Conservation (phyloP, 2,888 invertebrate species). For the Pachliopta kotzebuea region DNA sequence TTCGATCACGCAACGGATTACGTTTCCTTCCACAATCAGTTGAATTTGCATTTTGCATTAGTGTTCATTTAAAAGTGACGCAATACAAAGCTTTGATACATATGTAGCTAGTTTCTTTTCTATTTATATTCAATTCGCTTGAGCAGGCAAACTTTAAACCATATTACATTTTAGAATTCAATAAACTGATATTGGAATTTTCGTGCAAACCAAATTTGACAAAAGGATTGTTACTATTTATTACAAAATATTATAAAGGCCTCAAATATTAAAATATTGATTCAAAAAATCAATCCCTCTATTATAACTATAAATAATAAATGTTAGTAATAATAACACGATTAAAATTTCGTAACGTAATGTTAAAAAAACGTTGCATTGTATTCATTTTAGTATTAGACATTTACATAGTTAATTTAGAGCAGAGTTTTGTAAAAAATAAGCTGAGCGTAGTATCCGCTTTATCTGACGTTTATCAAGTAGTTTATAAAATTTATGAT, state of each 20-base stretch:
- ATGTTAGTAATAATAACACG: background rate
- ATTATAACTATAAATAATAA: background rate
- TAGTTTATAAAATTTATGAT: constrained; percentile 17
- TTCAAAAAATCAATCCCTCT: background rate
- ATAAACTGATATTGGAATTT: too few species aligned
- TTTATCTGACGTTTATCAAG: constrained; percentile 7
- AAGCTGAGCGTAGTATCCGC: background rate
- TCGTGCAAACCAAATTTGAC: too few species aligned
- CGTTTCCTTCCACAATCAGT: background rate
- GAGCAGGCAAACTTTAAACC: background rate
- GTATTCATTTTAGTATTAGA: too few species aligned
- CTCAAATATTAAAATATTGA: too few species aligned
- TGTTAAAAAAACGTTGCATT: background rate
- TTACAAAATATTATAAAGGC: too few species aligned
- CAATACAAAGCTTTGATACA: constrained; percentile 4
- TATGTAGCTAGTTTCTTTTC: constrained; percentile 7
- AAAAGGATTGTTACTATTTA: too few species aligned
- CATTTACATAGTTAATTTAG: background rate
- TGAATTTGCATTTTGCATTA: constrained; percentile 8
- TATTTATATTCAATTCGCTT: background rate
- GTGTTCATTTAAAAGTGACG: background rate
- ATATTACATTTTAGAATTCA: too few species aligned
- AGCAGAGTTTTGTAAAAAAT: background rate
- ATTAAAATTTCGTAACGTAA: background rate
- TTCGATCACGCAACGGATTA: constrained; percentile 8